Evolutionary conservation across 2,888 invertebrate species (phyloP).

Genomic region (Andrena minutula): DNA sequence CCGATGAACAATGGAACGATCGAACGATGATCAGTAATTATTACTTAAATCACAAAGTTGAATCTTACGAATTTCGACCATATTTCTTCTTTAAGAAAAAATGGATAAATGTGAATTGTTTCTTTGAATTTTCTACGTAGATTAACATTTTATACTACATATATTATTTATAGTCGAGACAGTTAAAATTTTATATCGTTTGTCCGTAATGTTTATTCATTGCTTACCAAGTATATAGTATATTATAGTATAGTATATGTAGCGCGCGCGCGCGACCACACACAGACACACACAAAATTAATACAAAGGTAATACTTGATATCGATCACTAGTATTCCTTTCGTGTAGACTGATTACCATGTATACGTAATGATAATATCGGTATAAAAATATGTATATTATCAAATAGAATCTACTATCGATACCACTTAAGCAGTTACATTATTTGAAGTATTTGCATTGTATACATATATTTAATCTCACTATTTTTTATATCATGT

Average conservation of each 20-base stretch:
- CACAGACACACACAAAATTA: neutral
- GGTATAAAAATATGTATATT: slow-evolving; percentile 29
- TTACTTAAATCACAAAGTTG: neutral
- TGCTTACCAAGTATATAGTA: slow-evolving; percentile 6
- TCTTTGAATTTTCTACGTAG: neutral
- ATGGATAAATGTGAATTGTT: slow-evolving; percentile 13
- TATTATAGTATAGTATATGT: neutral
- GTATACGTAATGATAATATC: slow-evolving; percentile 74
- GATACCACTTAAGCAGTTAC: slow-evolving; percentile 53
- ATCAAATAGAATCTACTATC: slow-evolving; percentile 45
- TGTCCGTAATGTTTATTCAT: slow-evolving; percentile 8
- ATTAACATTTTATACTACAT: neutral
- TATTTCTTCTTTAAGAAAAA: slow-evolving; percentile 3
- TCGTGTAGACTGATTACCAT: slow-evolving; percentile 70
- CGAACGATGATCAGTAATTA: neutral
- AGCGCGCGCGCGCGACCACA: neutral
- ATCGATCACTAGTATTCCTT: slow-evolving; percentile 17
- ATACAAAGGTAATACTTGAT: slow-evolving; percentile 27
- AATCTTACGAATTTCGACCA: neutral
- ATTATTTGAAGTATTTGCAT: slow-evolving; percentile 70
- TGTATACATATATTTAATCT: slow-evolving; percentile 58
- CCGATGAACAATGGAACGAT: slow-evolving; percentile 21
- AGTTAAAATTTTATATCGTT: neutral
- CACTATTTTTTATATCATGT: slow-evolving; percentile 80
- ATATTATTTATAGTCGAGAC: slow-evolving; percentile 8